Conservation (phyloP, 2,797 vertebrate genomes). For the Lithobates pipiens region DNA sequence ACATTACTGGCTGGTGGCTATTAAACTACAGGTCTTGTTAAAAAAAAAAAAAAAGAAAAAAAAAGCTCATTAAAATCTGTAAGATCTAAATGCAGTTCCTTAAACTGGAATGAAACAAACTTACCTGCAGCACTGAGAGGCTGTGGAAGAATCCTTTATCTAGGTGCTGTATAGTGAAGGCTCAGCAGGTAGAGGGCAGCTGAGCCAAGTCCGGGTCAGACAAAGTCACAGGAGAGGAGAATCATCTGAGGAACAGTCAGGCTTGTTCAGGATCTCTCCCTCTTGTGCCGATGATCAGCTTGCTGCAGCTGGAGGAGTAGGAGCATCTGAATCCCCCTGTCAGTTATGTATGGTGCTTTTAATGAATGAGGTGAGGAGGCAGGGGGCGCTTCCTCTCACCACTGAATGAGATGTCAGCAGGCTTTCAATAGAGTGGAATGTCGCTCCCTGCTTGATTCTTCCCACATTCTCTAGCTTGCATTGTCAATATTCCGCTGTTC, state of each 20-base stretch:
- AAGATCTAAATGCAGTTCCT: not conserved
- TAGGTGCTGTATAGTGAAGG: constrained; percentile 1
- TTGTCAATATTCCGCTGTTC: constrained; percentile 25
- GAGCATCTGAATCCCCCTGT: constrained; percentile 52
- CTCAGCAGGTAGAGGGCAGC: constrained; percentile 3
- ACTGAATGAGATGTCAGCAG: constrained; percentile 58
- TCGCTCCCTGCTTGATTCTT: constrained; percentile 42
- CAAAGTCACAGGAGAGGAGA: not conserved
- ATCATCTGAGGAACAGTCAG: constrained; percentile 11
- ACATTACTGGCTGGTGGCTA: not conserved
- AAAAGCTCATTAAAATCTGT: not conserved
- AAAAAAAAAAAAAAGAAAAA: too few species aligned
- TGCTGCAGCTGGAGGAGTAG: constrained; percentile 32
- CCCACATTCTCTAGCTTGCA: constrained; percentile 27
- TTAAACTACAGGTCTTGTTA: not conserved
- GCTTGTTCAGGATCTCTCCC: constrained; percentile 19
- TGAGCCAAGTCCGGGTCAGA: not conserved
- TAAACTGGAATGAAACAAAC: constrained; percentile 16
- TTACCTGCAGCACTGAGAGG: constrained; percentile 10
- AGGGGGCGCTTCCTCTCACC: constrained; percentile 48
- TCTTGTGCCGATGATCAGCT: constrained; percentile 25
- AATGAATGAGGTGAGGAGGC: constrained; percentile 60
- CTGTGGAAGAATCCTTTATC: not conserved
- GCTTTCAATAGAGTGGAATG: constrained; percentile 44
- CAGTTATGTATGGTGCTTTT: constrained; percentile 34